These are phyloP conservation scores for Octomys mimax DNA, from an alignment of 2,797 vertebrate genomes.

Conservation along the genomic window DNA sequence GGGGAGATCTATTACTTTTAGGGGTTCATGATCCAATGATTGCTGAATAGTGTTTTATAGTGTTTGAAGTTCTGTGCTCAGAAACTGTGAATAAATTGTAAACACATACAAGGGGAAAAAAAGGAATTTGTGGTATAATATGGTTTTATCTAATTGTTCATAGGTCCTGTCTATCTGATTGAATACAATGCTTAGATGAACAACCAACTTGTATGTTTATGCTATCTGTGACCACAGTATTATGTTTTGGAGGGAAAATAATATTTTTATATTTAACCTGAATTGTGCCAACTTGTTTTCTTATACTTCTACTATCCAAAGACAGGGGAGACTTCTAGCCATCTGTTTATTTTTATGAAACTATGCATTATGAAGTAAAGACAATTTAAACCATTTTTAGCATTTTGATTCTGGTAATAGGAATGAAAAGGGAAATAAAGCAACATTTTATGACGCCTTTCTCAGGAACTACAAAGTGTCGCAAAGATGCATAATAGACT, in stretches of 20 bases:
- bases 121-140: not conserved
- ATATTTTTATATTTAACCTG: not conserved
- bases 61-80: not conserved
- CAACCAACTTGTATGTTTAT: not conserved
- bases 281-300: not conserved
- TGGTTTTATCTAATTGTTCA: not conserved
- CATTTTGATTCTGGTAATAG: not conserved
- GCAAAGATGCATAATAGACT: not conserved
- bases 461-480: not conserved
- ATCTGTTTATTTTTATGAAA: not conserved
- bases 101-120: not conserved
- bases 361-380: not conserved
- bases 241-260: not conserved
- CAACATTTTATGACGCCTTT: not conserved
- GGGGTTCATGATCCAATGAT: not conserved
- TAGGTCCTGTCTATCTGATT: no score
- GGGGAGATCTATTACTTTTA: not conserved
- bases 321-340: not conserved
- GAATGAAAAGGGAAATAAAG: accelerated
- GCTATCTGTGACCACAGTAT: not conserved
- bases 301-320: not conserved
- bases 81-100: not conserved
- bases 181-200: not conserved
- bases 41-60: not conserved
- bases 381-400: not conserved